Evolutionary conservation across 2,113 vertebrate species (phyloP), one percentile per base, ranked within the genome.

Genomic region (Phyllopteryx taeniolatus): DNA sequence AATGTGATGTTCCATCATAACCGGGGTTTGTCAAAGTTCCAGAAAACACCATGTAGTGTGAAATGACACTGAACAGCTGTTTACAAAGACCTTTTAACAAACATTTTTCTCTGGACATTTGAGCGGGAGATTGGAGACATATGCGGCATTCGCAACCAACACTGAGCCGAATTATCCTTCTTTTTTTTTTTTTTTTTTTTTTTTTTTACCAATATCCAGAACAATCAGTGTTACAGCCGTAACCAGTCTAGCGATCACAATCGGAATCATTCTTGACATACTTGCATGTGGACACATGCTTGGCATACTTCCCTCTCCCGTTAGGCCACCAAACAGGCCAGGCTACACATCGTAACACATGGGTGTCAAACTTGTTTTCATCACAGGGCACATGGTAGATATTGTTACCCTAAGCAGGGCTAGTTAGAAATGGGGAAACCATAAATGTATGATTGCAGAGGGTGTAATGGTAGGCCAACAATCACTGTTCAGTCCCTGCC

Each of bases 241-340:
- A 39, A 39, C 6, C 4, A 39, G 35, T 39, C 35, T 3, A 66
- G 20, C 75, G 64, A 63, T 76, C 72, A 42, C 62, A 65, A 44
- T 57, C 27, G 62, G 17, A 8, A 31, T 51, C 66, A 82, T 83
- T 80, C 81, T 71, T 81, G 5, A 49, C 75, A 82, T 82, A 65
- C 33, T 73, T 56, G 42, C 51, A 64, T 15, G 20, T 35, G 86
- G 82, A 79, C 79, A 83, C 82, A 85, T 78, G 42, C 72, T 62
- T 85, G 5, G 49, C 80, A 85, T 81, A 80, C 67, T 57, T 86
- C 11, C 11, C 15, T 27, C 3, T 8, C 13, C 62, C 57, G 31
- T 57, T 43, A 27, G 67, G 78, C 43, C 4, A 77, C 68, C 68
- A 80, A 85, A 84, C 83, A 84, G 77, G 79, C 64, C 71, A 22